Percentiles rank a stretch among this genome's conserved stretches.
Conservation (phyloP, 2,888 invertebrate species). For the Troides oblongomaculatus region DNA sequence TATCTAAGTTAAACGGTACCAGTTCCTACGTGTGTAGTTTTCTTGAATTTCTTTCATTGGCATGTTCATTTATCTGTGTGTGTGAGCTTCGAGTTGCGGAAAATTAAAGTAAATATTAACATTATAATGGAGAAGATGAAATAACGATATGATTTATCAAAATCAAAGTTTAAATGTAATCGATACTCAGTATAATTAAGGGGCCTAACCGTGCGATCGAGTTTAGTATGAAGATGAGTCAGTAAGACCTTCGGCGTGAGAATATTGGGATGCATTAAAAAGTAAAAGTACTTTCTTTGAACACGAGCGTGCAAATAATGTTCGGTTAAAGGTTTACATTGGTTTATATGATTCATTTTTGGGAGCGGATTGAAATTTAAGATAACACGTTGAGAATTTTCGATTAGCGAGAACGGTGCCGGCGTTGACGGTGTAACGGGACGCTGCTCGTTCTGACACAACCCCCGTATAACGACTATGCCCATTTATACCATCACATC, state of each 20-base stretch:
- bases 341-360: conserved; percentile 67
- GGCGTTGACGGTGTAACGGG: conserved; percentile 58
- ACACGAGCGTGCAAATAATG: conserved; percentile 54
- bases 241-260: conserved; percentile 55
- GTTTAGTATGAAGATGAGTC: conserved; percentile 58
- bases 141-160: not conserved
- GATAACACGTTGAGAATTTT: conserved; percentile 65
- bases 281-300: conserved; percentile 78
- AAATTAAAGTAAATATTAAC: not conserved
- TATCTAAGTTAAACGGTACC: no score
- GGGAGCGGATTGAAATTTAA: conserved; percentile 65
- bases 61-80: not conserved
- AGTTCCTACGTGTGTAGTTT: no score
- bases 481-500: conserved; percentile 26
- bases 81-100: not conserved
- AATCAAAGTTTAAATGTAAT: not conserved
- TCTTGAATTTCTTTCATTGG: no score
- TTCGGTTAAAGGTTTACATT: conserved; percentile 67
- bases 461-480: conserved; percentile 32
- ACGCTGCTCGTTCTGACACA: conserved; percentile 35
- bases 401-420: conserved; percentile 68
- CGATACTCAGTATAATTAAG: conserved; percentile 62
- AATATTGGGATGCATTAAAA: conserved; percentile 62
- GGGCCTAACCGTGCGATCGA: conserved; percentile 53
- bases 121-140: not conserved